A percentile compares a stretch with the other conserved stretches of the same genome.
These are phyloP conservation scores for Platypus cylindrus DNA, from an alignment of 2,888 invertebrate genomes.

Conservation along the genomic window DNA sequence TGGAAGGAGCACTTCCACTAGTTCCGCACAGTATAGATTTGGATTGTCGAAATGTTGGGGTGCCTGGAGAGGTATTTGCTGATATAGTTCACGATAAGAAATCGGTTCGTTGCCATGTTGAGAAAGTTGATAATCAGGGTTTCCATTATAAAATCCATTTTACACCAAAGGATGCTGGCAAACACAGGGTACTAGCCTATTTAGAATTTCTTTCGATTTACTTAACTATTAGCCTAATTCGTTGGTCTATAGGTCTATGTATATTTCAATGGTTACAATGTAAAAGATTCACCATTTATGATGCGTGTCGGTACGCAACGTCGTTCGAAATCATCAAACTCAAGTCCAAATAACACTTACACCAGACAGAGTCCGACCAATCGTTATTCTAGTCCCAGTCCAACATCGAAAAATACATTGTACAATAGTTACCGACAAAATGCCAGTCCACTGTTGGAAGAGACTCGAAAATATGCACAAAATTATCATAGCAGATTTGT, in stretches of 20 bases:
- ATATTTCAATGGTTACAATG: constrained; percentile 81
- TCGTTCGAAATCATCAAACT: constrained; percentile 43
- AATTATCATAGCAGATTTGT: constrained; percentile 29
- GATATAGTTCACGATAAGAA: constrained; percentile 84
- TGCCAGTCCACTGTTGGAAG: constrained; percentile 25
- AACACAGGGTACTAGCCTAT: constrained; percentile 61
- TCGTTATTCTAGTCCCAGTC: constrained; percentile 25
- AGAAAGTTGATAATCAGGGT: constrained; percentile 62
- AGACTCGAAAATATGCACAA: constrained; percentile 24
- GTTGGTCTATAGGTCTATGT: constrained; percentile 56
- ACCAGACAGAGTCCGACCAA: constrained; percentile 32
- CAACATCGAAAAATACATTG: constrained; percentile 25
- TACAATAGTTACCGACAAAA: constrained; percentile 25
- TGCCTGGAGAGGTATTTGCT: constrained; percentile 74
- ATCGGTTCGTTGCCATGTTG: constrained; percentile 71
- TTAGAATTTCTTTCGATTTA: neutral
- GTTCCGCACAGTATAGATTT: constrained; percentile 77
- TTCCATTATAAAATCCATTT: constrained; percentile 58
- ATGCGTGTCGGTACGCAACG: constrained; percentile 69
- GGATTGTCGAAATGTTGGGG: constrained; percentile 61
- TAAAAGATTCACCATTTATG: constrained; percentile 79
- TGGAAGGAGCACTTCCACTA: constrained; percentile 73
- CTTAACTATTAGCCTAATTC: neutral
- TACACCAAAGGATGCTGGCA: constrained; percentile 65
- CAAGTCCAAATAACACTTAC: constrained; percentile 31